These are phyloP conservation scores for Lasioglossum malachurum DNA, from an alignment of 2,888 invertebrate species.

Conservation along the genomic window DNA sequence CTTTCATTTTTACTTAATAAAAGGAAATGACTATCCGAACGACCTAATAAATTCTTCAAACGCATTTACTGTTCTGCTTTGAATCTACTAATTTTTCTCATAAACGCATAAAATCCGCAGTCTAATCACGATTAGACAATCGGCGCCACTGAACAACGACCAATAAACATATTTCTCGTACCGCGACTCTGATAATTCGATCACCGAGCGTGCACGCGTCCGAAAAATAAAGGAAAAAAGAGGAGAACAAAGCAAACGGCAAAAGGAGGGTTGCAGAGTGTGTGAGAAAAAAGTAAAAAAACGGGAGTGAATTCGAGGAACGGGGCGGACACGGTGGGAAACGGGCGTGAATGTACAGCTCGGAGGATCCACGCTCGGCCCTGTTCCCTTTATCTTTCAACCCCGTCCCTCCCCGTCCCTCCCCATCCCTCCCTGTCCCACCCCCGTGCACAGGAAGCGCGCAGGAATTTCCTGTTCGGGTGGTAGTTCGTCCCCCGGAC, in stretches of 20 bases:
- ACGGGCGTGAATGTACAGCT: constrained; percentile 42
- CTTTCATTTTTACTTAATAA: too few relatives aligned
- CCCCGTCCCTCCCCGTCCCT: too few relatives aligned
- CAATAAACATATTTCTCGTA: not conserved
- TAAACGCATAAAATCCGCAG: not conserved
- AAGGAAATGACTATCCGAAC: too few relatives aligned
- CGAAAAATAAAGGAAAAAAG: not conserved
- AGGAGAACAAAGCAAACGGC: constrained; percentile 12
- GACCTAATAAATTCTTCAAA: not conserved
- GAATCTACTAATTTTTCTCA: not conserved
- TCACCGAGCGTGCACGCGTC: not conserved
- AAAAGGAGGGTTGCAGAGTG: not conserved
- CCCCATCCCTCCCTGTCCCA: too few relatives aligned
- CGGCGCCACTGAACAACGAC: not conserved
- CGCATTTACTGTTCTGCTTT: not conserved
- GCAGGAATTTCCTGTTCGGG: constrained; percentile 52
- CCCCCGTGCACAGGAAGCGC: constrained; percentile 26
- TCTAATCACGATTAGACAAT: not conserved
- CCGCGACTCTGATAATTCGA: not conserved
- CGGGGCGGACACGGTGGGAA: constrained; percentile 28
- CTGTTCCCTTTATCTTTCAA: constrained; percentile 24
- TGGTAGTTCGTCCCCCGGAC: not conserved
- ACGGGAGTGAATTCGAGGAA: constrained; percentile 42
- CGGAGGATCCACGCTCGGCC: constrained; percentile 11
- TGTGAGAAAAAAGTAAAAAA: not conserved